phyloP scores from a whole-genome alignment of 1,140 invertebrate genomes.

The Dysdera silvatica region DNA sequence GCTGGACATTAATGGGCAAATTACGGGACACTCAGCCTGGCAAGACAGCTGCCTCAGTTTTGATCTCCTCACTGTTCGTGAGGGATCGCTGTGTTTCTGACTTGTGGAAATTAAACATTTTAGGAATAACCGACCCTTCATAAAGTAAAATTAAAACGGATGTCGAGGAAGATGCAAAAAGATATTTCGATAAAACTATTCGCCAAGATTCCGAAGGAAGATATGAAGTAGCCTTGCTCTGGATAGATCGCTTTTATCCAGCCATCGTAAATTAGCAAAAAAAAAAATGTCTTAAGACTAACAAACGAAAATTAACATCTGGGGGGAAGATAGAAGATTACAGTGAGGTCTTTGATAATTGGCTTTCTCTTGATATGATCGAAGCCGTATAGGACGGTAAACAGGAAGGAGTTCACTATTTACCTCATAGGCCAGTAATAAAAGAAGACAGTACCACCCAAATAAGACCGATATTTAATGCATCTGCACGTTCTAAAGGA shows the following conservation, averaged over 20 bases:
- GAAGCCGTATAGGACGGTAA: neutral
- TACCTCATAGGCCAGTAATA: constrained; percentile 5
- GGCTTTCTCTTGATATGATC: constrained; percentile 2
- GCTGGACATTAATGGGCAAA: constrained; percentile 6
- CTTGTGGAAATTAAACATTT: neutral
- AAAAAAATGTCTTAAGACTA: neutral
- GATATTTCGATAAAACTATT: constrained; percentile 4
- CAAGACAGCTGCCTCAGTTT: neutral
- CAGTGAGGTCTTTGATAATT: constrained; percentile 1
- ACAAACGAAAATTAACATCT: constrained; percentile 8
- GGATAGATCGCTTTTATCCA: neutral
- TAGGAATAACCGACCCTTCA: constrained; percentile 6
- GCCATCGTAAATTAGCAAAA: neutral
- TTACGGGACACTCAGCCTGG: neutral
- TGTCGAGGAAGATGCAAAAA: neutral
- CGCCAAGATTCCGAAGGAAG: neutral
- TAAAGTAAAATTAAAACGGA: neutral
- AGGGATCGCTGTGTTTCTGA: neutral
- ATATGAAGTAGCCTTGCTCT: constrained; percentile 9
- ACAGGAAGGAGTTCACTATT: neutral
- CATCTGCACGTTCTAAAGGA: neutral
- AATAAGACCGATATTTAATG: constrained; percentile 8
- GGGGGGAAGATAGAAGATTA: neutral
- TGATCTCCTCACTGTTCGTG: constrained; percentile 1
- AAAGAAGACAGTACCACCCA: constrained; percentile 7